Evolutionary conservation across 2,797 vertebrate genomes (phyloP), one percentile per base, ranked within the genome.

Genomic region (Caiman crocodilus): DNA sequence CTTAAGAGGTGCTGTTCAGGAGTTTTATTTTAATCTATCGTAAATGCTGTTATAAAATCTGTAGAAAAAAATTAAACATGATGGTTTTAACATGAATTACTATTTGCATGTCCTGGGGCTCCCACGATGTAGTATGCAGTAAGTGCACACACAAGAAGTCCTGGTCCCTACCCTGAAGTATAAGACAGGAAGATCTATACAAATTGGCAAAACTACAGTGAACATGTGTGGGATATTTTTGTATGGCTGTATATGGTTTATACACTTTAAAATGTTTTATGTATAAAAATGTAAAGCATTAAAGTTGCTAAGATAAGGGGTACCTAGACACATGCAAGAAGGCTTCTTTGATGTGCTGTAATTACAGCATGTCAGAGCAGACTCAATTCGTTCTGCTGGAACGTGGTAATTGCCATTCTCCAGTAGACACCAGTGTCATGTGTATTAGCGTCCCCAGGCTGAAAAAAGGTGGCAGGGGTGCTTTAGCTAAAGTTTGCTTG

Each of bases 81-180:
- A 21, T 76, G 75, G 16, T 75, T 84, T 79, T 89, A 84, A 2
- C 83, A 82, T 50, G 82, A 91, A 15, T 64, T 80, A 32, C 26
- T 93, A 78, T 78, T 89, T 90, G 30, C 79, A 12, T 91, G 25
- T 84, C 67, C 85, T 75, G 69, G 26, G 61, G 61, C 91, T 92
- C 65, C 74, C 14, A 86, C 12, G 87, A 76, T 11, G 8, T 92
- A 25, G 15, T 55, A 82, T 18, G 16, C 3, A 84, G 85, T 11
- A 82, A 14, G 35, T 86, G n/a, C 59, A 81, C 83, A 90, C 71
- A 94, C 76, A 42, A 88, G 85, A 42, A 87, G 82, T 80, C 23
- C 42, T 82, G 87, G 91, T 90, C 32, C 23, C n/a, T 81, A 56
- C 85, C 58, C 84, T 88, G 69, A 78, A 78, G 81, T 73, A 73